Conservation (phyloP, 2,797 vertebrate genomes). For the Orientallactaga sibirica region DNA sequence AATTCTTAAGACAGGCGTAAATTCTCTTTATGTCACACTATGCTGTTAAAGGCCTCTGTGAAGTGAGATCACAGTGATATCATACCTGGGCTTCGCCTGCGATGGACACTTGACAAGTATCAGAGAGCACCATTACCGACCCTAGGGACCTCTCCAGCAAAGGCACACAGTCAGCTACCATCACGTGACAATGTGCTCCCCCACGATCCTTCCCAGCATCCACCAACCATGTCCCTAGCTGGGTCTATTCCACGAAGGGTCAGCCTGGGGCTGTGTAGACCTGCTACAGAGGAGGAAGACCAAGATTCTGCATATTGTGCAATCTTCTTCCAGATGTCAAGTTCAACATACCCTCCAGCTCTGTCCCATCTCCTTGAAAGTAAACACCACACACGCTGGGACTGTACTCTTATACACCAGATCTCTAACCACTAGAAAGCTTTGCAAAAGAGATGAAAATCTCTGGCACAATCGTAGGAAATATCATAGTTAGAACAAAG, state of each 20-base stretch:
- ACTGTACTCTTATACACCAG: neutral
- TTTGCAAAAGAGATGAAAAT: neutral
- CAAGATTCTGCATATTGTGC: too few species aligned
- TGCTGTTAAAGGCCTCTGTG: neutral
- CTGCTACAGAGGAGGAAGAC: neutral
- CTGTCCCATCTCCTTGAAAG: neutral
- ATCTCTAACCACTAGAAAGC: neutral
- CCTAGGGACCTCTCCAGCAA: fast-evolving
- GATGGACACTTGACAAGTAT: neutral
- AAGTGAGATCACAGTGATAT: fast-evolving
- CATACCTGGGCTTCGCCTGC: neutral
- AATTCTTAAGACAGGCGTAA: neutral
- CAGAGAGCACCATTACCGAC: neutral
- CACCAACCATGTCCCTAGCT: too few species aligned
- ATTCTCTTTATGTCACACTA: neutral
- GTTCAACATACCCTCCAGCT: neutral
- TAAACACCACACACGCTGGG: too few species aligned
- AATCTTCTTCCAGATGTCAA: neutral
- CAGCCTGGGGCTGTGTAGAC: neutral
- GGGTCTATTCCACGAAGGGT: fast-evolving
- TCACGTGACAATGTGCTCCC: neutral
- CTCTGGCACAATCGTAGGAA: neutral
- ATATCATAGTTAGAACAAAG: neutral
- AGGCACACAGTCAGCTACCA: neutral
- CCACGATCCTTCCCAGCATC: fast-evolving